Evolutionary conservation across 2,888 invertebrate species (phyloP), one percentile per base, ranked within the genome.

Genomic region (Drosophila cognata): DNA sequence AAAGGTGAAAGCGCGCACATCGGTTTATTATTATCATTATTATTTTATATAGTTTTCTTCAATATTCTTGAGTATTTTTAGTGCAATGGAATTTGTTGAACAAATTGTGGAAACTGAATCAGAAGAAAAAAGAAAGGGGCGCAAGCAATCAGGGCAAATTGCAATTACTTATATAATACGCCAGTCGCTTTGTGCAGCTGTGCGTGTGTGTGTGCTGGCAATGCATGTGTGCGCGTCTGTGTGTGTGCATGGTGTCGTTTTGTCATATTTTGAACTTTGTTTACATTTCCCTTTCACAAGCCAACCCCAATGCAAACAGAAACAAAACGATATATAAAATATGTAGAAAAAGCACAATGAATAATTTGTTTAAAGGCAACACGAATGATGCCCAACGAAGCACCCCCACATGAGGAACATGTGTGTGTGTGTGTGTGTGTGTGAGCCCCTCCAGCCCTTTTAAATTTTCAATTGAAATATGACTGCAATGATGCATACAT

Each of bases 111-210:
- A 46, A 67, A 67, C 65, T 62, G 38, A 67, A 74, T 50, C 55
- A 33, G 41, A 77, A 73, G 53, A 64, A 46, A 46, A 46, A 46
- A 25, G 46, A 46, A 46, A 68, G 68, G 59, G 57, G 67, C 38
- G 74, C 48, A 68, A 65, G 71, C 73, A 89, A 87, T 66, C 70
- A 77, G 84, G 74, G 82, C 79, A 82, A 90, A 90, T 89, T 84
- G 87, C 86, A 82, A 77, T 70, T 81, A 87, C 91, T 88, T 88
- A 88, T 91, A 88, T 88, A 88, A 88, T 78, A 71, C 72, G 71
- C 72, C 76, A 67, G 58, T 53, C 74, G 78, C 64, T 65, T 56
- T 56, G 61, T 51, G 57, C 38, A 41, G 50, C 28, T 59, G 60
- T 62, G 11, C 46, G 33, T 56, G 57, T 52, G 33, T 59, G 36